Evolutionary conservation across 1,140 invertebrate species (phyloP).

Genomic region (Tribolium castaneum): DNA sequence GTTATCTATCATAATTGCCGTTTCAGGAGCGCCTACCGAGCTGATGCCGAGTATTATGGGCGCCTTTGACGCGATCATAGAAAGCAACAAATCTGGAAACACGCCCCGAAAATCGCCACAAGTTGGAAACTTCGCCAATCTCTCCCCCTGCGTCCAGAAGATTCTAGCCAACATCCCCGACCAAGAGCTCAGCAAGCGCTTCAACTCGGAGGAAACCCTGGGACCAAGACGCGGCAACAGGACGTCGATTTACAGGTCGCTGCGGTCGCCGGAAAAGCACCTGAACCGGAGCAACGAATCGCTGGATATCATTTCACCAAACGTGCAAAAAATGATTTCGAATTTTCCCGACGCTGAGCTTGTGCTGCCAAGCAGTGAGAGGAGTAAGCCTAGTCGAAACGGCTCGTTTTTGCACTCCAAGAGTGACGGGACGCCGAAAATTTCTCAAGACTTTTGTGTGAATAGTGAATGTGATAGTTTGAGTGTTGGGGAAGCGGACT

Average conservation of each 20-base stretch:
- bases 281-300: conserved; percentile 58
- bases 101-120: conserved; percentile 54
- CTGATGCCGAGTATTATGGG: conserved; percentile 63
- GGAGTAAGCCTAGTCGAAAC: conserved; percentile 44
- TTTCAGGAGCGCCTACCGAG: conserved; percentile 61
- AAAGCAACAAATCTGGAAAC: conserved; percentile 44
- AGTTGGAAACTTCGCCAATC: conserved; percentile 65
- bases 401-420: conserved; percentile 53
- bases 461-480: conserved; percentile 39
- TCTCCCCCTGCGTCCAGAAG: conserved; percentile 70
- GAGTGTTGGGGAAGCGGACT: conserved; percentile 28
- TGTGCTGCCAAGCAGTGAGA: conserved; percentile 52
- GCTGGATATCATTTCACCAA: conserved; percentile 65
- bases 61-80: conserved; percentile 61
- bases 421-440: conserved; percentile 20
- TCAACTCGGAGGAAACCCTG: conserved; percentile 65
- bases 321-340: conserved; percentile 70
- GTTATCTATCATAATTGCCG: neutral
- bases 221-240: conserved; percentile 47
- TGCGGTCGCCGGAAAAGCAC: conserved; percentile 49
- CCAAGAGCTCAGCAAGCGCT: conserved; percentile 65
- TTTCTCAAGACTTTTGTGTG: neutral
- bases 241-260: conserved; percentile 69
- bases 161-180: conserved; percentile 68
- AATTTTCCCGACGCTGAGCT: conserved; percentile 66